Evolutionary conservation across 2,113 vertebrate species (phyloP).

Genomic region (Perca fluviatilis): DNA sequence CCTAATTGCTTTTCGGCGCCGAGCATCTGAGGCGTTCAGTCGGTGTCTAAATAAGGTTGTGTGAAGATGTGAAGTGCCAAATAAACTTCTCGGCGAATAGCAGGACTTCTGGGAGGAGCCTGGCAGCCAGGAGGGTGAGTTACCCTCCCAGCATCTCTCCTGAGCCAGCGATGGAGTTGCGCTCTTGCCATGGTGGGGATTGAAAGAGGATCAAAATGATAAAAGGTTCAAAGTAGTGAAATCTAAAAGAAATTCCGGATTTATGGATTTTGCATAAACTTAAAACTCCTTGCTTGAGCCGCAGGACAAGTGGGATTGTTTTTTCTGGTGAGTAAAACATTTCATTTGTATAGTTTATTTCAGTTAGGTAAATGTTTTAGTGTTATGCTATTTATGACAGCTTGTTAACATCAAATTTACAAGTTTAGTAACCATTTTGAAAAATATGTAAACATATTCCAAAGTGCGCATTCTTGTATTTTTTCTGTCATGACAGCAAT

Average conservation of each 20-base stretch:
- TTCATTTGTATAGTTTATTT: background rate
- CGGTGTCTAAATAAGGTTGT: conserved; percentile 61
- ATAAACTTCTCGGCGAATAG: conserved; percentile 79
- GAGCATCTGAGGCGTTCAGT: conserved; percentile 16
- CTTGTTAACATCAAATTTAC: background rate
- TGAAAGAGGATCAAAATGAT: conserved; percentile 54
- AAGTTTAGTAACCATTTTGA: background rate
- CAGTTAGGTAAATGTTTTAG: background rate
- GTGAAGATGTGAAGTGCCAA: conserved; percentile 58
- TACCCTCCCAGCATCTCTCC: conserved; percentile 74
- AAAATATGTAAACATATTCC: background rate
- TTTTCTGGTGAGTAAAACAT: conserved; percentile 71
- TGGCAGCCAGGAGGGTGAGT: conserved; percentile 61
- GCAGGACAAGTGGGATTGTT: conserved; percentile 17
- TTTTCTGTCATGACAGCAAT: background rate
- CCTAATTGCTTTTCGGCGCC: conserved; percentile 4
- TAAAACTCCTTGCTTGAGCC: conserved; percentile 40
- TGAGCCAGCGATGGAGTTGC: conserved; percentile 60
- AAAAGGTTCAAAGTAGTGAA: conserved; percentile 5
- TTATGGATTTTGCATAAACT: conserved; percentile 30
- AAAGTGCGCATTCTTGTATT: background rate
- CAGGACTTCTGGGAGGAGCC: conserved; percentile 84
- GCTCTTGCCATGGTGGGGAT: conserved; percentile 42
- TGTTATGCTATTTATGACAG: background rate
- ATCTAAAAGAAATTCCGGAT: conserved; percentile 27